phyloP scores from a whole-genome alignment of 2,888 invertebrate genomes.

The Melanophora roralis region DNA sequence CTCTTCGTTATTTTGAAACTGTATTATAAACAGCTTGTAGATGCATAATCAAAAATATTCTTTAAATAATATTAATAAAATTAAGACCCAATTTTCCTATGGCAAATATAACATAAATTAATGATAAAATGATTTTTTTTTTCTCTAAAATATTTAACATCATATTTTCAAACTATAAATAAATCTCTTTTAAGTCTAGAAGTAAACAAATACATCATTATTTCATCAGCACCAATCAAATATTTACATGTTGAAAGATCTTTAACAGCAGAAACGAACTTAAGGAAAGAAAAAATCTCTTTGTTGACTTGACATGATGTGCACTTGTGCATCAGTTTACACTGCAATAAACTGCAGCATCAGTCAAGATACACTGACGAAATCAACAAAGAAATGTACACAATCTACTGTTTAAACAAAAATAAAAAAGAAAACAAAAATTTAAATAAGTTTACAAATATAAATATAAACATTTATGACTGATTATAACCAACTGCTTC shows the following conservation, averaged over 20 bases:
- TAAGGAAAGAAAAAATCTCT: constrained; percentile 3
- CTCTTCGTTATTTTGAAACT: constrained; percentile 2
- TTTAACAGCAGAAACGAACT: constrained; percentile 34
- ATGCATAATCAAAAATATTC: too few relatives aligned
- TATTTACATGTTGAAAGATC: constrained; percentile 47
- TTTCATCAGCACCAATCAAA: constrained; percentile 28
- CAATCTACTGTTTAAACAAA: neutral
- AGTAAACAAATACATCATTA: constrained; percentile 21
- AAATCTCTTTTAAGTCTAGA: constrained; percentile 25
- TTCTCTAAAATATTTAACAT: constrained; percentile 9
- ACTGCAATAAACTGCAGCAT: neutral
- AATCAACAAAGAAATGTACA: neutral
- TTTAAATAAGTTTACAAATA: too few relatives aligned
- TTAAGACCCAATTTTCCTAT: too few relatives aligned
- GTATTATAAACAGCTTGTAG: neutral
- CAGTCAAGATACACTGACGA: neutral
- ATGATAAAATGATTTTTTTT: too few relatives aligned
- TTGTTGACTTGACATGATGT: constrained; percentile 37
- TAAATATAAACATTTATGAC: constrained; percentile 40
- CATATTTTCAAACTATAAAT: neutral
- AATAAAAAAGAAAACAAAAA: constrained; percentile 8
- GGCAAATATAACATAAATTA: neutral
- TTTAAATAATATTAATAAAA: too few relatives aligned
- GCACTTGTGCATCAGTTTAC: constrained; percentile 40
- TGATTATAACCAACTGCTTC: constrained; percentile 51